phyloP scores from a whole-genome alignment of 1,140 invertebrate genomes.

The Hycleus cichorii region DNA sequence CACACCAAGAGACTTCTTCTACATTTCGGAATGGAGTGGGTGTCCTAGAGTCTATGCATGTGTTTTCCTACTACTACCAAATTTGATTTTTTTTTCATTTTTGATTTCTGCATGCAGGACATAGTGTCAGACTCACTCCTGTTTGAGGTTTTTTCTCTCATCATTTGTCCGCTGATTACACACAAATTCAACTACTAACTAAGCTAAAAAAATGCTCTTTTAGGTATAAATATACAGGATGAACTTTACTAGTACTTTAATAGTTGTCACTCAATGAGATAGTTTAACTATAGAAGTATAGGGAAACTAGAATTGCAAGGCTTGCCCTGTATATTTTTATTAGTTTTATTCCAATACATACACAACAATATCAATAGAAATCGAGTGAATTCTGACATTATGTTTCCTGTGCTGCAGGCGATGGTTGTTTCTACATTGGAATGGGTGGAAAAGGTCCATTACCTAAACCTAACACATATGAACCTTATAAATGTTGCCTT shows the following conservation, averaged over 20 bases:
- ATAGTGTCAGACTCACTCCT: conserved; percentile 42
- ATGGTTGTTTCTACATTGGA: conserved; percentile 92
- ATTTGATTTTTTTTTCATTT: no score
- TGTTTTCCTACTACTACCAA: neutral
- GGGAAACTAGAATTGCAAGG: no score
- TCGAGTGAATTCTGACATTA: conserved; percentile 49
- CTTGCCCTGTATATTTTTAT: conserved; percentile 13
- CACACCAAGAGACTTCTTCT: no score
- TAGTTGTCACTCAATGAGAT: no score
- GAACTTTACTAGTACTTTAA: no score
- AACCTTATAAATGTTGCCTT: conserved; percentile 85
- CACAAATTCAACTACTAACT: neutral
- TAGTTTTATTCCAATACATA: neutral
- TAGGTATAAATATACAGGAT: no score
- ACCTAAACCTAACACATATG: conserved; percentile 62
- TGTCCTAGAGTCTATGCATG: conserved; percentile 32
- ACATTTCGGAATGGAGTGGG: conserved; percentile 27
- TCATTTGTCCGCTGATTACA: neutral
- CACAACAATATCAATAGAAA: neutral
- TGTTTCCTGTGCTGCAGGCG: conserved; percentile 65
- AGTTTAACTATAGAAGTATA: no score
- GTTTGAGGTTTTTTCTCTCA: neutral
- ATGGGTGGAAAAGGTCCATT: conserved; percentile 76
- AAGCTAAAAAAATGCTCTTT: neutral
- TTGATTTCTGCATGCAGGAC: conserved; percentile 36